Conservation (phyloP, 2,113 vertebrate species). For the Parus major region DNA sequence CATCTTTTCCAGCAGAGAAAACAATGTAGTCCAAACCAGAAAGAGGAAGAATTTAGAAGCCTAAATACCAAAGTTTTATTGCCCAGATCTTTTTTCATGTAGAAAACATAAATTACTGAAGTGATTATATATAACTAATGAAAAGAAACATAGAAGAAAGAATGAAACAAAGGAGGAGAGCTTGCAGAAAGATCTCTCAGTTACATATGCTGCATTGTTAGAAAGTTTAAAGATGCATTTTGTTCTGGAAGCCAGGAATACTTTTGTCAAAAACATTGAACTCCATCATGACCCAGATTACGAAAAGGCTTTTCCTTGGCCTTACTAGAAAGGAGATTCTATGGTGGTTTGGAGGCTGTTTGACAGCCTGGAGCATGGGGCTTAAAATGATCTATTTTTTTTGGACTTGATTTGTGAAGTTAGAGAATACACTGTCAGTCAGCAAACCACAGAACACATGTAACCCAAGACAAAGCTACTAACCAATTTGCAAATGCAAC, state of each 20-base stretch:
- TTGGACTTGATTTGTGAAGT: slow-evolving; percentile 23
- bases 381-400: slow-evolving; percentile 25
- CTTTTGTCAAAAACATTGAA: background rate
- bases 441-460: background rate
- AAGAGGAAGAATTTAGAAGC: background rate
- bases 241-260: background rate
- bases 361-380: background rate
- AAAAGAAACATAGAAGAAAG: background rate
- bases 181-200: background rate
- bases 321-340: background rate
- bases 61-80: background rate
- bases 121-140: background rate
- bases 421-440: background rate
- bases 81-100: background rate
- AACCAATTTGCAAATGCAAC: background rate
- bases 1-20: background rate
- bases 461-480: background rate
- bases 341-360: background rate
- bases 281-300: background rate
- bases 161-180: background rate
- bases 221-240: background rate
- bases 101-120: background rate
- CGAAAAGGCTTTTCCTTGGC: background rate
- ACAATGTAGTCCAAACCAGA: background rate
- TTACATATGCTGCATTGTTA: background rate